These are phyloP conservation scores for Mugil cephalus DNA, from an alignment of 2,113 vertebrate species.

Conservation along the genomic window DNA sequence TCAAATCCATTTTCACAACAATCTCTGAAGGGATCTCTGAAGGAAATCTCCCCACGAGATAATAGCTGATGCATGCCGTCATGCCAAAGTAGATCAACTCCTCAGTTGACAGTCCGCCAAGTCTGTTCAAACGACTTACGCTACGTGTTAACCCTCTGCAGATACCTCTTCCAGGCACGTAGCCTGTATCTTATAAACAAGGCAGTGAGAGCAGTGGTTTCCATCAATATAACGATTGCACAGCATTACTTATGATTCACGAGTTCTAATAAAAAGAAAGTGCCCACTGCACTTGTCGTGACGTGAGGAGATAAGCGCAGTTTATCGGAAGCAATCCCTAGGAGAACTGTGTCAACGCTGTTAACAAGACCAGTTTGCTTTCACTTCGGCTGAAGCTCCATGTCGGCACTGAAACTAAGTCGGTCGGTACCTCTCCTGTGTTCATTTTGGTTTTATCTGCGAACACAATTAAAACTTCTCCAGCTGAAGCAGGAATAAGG, in stretches of 20 bases:
- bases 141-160: slow-evolving; percentile 28
- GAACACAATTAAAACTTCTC: no score
- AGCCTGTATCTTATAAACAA: slow-evolving; percentile 24
- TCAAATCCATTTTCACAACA: slow-evolving; percentile 21
- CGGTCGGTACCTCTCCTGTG: no score
- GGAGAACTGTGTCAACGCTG: neutral
- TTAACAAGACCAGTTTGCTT: neutral
- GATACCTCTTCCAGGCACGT: neutral
- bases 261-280: slow-evolving; percentile 1
- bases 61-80: slow-evolving; percentile 11
- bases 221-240: neutral
- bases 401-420: neutral
- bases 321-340: neutral
- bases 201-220: slow-evolving; percentile 1
- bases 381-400: slow-evolving; percentile 6
- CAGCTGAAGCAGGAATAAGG: no score
- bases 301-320: neutral
- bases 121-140: slow-evolving; percentile 4
- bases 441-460: no score
- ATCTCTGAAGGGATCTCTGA: slow-evolving; percentile 29
- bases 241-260: neutral
- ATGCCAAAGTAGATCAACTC: slow-evolving; percentile 23
- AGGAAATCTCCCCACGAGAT: slow-evolving; percentile 22
- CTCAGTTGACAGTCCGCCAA: slow-evolving; percentile 27
- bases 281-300: neutral